Base-by-base conservation (phyloP, 2,888 invertebrate genomes). In the Polyommatus icarus region DNA sequence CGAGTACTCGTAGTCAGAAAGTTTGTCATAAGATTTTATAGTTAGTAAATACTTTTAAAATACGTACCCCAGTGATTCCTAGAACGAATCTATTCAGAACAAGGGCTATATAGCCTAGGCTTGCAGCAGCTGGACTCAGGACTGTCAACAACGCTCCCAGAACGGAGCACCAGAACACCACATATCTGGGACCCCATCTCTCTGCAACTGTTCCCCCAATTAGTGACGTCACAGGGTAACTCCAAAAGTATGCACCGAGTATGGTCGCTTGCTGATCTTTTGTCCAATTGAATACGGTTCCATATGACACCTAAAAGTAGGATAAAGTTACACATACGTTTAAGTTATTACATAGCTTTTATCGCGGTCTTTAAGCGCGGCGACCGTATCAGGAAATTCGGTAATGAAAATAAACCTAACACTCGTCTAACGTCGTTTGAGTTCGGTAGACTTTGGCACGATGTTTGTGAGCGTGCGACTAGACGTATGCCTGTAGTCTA, bases 211-310 rank as follows among this genome's bases (percentile, higher is more conserved):
- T 94, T 3, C 96, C 96, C 0, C 95, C 96, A 0, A 95, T 93
- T 79, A 96, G 86, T 8, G 96, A 96, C 50, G 96, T 96, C 46
- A 96, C 82, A 20, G 96, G 95, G 82, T 96, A 96, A 54, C 96
- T 96, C 95, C 96, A 96, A 85, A 96, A 96, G 83, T 96, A 96
- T 0, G 96, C 93, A 0, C 96, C 96, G 40, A 96, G 87, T 12
- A 96, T 94, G 54, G 95, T 84, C 0, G 96, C 96, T 87, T 96
- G 96, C 82, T 95, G 94, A 75, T 94, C 92, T 46, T 92, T 86
- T 29, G 94, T 92, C 96, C 96, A 96, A 78, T 93, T 87, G 79
- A 94, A 94, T 2, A 88, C 57, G 24, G 20, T 85, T 1, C 84
- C 90, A 20, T 87, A 88, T 54, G 76, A 78, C 20, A 81, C 78